phyloP scores from a whole-genome alignment of 1,140 invertebrate genomes.

The Scaptomyza graminum region DNA sequence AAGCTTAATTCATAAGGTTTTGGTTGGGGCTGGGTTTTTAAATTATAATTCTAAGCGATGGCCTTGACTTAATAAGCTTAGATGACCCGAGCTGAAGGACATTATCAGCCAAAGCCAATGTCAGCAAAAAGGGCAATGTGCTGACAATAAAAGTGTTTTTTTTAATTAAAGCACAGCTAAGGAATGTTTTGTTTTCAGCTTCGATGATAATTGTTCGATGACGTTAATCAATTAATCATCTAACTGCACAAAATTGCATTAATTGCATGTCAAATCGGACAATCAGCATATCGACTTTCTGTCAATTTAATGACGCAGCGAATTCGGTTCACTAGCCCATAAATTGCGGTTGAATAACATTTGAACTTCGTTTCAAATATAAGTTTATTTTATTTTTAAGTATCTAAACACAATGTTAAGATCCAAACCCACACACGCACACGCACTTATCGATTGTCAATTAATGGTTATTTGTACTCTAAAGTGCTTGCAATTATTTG shows the following conservation, averaged over 20 bases:
- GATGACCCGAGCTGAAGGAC: background rate
- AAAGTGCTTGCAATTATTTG: constrained; percentile 66
- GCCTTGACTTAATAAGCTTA: constrained; percentile 41
- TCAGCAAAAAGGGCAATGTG: constrained; percentile 13
- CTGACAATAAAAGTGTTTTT: constrained; percentile 5
- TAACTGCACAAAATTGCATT: background rate
- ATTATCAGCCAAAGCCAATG: background rate
- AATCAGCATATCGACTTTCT: constrained; percentile 15
- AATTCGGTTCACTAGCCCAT: constrained; percentile 21
- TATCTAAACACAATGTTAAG: constrained; percentile 5
- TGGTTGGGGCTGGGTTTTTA: background rate
- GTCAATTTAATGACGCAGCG: constrained; percentile 8
- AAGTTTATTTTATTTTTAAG: constrained; percentile 27
- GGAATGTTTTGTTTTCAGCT: too few species aligned
- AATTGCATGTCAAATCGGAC: constrained; percentile 21
- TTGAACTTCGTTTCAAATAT: constrained; percentile 32
- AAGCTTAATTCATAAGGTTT: too few species aligned
- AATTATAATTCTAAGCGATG: constrained; percentile 9
- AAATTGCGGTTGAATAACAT: constrained; percentile 67
- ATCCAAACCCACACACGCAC: constrained; percentile 25
- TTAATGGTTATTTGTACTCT: constrained; percentile 18
- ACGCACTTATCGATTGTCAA: constrained; percentile 30
- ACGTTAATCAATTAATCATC: constrained; percentile 7
- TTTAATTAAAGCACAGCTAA: too few species aligned
- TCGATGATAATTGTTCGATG: constrained; percentile 6